phyloP scores from a whole-genome alignment of 2,888 invertebrate species.

The Eurytoma adleriae region DNA sequence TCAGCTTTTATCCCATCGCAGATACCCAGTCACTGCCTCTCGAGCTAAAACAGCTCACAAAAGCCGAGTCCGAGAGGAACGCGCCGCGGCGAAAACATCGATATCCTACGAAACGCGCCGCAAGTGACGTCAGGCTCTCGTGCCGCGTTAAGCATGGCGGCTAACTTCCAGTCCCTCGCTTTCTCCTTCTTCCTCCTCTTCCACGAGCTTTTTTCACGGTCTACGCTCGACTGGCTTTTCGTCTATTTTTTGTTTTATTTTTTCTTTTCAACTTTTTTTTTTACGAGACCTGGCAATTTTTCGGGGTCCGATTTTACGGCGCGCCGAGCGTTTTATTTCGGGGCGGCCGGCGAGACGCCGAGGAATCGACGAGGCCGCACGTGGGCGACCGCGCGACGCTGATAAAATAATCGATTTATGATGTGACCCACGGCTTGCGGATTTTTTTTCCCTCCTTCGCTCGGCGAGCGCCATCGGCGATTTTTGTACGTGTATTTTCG shows the following conservation, averaged over 20 bases:
- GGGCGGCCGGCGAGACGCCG: not conserved
- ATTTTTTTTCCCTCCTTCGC: not conserved
- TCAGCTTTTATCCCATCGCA: too few relatives aligned
- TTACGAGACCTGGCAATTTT: not conserved
- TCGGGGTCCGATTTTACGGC: not conserved
- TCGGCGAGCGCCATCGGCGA: not conserved
- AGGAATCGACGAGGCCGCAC: not conserved
- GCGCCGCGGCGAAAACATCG: too few relatives aligned
- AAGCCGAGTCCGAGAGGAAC: too few relatives aligned
- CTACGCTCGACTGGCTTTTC: too few relatives aligned
- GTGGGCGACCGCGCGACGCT: not conserved
- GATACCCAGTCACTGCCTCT: too few relatives aligned
- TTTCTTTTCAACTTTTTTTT: not conserved
- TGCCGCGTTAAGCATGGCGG: conserved; percentile 30
- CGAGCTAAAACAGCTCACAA: too few relatives aligned
- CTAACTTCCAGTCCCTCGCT: not conserved
- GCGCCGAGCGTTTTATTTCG: not conserved
- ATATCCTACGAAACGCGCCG: too few relatives aligned
- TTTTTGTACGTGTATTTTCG: not conserved
- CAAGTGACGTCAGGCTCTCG: conserved; percentile 19
- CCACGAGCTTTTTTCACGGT: too few relatives aligned
- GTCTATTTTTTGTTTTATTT: not conserved
- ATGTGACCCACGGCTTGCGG: not conserved
- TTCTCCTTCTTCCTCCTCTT: not conserved
- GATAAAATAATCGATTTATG: conserved; percentile 45